phyloP scores from a whole-genome alignment of 2,113 vertebrate genomes.

The Tragelaphus imberbis region DNA sequence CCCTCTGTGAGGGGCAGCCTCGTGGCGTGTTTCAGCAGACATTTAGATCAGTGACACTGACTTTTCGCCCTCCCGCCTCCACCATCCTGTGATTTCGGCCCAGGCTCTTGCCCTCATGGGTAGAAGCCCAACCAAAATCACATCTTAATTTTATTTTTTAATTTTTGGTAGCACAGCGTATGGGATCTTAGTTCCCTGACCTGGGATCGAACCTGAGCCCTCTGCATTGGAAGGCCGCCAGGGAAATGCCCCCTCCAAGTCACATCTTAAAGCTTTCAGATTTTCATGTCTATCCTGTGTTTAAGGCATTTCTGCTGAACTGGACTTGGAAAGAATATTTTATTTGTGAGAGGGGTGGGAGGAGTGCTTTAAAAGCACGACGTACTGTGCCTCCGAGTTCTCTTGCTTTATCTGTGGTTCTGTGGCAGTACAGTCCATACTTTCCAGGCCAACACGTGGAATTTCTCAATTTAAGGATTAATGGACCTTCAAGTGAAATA shows the following conservation, averaged over 20 bases:
- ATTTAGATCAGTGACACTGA: accelerated
- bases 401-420: not conserved
- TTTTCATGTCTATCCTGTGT: not conserved
- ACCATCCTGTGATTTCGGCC: not conserved
- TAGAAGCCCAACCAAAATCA: not conserved
- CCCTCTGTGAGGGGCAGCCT: too few species aligned
- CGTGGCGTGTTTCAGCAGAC: accelerated
- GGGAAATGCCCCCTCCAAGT: not conserved
- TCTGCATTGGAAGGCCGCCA: not conserved
- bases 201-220: not conserved
- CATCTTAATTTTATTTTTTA: not conserved
- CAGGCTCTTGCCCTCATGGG: not conserved
- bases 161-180: not conserved
- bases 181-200: not conserved
- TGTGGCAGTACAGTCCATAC: not conserved
- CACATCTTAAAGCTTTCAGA: not conserved
- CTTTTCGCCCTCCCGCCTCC: not conserved
- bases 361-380: not conserved
- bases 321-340: not conserved
- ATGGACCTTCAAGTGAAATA: not conserved
- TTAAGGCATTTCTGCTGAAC: not conserved
- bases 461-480: not conserved
- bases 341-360: not conserved
- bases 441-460: not conserved
- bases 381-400: not conserved